These are phyloP conservation scores for Pseudopipra pipra DNA, from an alignment of 2,113 vertebrate species.

Conservation along the genomic window DNA sequence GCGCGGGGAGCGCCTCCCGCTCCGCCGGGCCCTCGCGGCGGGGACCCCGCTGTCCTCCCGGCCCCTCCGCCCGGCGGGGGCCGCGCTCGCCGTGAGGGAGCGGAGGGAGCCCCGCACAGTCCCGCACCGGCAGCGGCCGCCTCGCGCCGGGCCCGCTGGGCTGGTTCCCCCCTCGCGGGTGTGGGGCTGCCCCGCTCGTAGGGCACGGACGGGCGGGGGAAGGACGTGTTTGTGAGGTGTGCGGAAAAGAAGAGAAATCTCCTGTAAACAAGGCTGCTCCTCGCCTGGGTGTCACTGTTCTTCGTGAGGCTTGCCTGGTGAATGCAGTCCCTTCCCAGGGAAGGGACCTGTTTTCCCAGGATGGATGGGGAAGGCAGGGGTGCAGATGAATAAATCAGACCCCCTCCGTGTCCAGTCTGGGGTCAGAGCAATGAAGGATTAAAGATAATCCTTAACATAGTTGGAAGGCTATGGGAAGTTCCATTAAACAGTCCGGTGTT, in stretches of 20 bases:
- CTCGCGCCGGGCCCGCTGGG: not conserved
- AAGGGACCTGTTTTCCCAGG: not conserved
- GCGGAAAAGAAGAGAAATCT: no score
- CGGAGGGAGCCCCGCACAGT: not conserved
- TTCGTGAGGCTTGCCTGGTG: not conserved
- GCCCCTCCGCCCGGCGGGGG: no score
- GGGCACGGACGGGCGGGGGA: no score
- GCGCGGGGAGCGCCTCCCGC: no score
- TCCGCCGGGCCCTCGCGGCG: no score
- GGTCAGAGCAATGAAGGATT: not conserved
- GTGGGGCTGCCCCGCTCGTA: no score
- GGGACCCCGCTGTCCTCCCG: no score
- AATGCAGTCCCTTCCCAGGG: not conserved
- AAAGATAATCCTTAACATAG: not conserved
- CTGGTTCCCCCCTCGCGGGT: not conserved
- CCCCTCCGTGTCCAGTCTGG: no score
- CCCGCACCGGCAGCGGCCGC: not conserved
- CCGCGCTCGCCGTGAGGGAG: no score
- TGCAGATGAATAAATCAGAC: not conserved
- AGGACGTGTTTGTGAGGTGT: rapidly evolving
- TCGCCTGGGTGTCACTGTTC: rapidly evolving
- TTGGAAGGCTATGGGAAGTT: not conserved
- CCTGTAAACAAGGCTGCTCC: not conserved
- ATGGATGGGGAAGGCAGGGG: not conserved
- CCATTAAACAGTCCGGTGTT: not conserved